Percentiles rank a stretch among this genome's conserved stretches.
phyloP scores from a whole-genome alignment of 1,140 invertebrate genomes.

The Anthonomus grandis region DNA sequence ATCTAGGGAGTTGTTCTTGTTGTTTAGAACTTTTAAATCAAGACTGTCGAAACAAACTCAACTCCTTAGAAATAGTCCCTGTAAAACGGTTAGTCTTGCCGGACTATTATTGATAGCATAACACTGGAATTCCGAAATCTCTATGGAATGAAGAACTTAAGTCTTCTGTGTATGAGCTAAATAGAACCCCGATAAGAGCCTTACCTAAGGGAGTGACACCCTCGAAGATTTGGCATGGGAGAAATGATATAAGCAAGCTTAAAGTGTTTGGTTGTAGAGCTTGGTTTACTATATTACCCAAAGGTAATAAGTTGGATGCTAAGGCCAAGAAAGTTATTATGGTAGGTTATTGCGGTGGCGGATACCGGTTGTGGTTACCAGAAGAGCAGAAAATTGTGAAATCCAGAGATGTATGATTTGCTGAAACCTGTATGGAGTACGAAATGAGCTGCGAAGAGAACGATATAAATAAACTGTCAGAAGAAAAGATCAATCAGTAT shows the following conservation, averaged over 20 bases:
- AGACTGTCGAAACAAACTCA: too few relatives aligned
- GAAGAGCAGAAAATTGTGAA: constrained; percentile 13
- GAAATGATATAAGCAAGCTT: constrained; percentile 24
- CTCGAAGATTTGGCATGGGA: constrained; percentile 22
- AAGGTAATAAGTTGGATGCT: constrained; percentile 14
- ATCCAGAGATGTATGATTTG: constrained; percentile 20
- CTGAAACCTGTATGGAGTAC: constrained; percentile 15
- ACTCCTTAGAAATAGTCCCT: too few relatives aligned
- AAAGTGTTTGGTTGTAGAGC: constrained; percentile 25
- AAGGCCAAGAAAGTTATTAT: constrained; percentile 6
- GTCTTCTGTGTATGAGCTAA: constrained; percentile 36
- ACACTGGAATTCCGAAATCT: constrained; percentile 29
- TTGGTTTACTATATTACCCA: constrained; percentile 5
- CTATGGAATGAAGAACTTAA: constrained; percentile 42
- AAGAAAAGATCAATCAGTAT: too few relatives aligned
- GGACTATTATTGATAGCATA: too few relatives aligned
- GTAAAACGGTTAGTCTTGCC: too few relatives aligned
- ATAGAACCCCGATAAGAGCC: constrained; percentile 28
- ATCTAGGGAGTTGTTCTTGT: too few relatives aligned
- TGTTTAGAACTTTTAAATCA: too few relatives aligned
- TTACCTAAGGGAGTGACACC: too few relatives aligned
- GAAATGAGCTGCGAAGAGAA: too few relatives aligned
- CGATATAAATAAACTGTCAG: too few relatives aligned
- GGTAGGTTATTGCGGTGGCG: constrained; percentile 17
- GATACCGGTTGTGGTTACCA: constrained; percentile 22